Evolutionary conservation across 2,797 vertebrate genomes (phyloP), one percentile per base, ranked within the genome.

Genomic region (Philypnodon macrostomus): DNA sequence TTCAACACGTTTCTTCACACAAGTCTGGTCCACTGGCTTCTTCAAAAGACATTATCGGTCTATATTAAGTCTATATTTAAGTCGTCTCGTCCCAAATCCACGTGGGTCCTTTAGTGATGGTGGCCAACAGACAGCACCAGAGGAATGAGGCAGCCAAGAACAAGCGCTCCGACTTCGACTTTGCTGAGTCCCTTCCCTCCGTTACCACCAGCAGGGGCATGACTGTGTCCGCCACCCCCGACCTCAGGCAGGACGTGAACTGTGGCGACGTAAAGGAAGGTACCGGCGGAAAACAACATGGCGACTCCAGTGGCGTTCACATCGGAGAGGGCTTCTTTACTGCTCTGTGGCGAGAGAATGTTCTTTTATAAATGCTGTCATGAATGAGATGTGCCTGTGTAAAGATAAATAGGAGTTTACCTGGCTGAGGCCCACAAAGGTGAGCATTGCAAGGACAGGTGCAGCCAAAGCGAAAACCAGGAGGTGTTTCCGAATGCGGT

Each of bases 191-290:
- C 95, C 80, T 93, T 95, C 21, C 92, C 91, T 33, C 91, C 91
- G 8, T 77, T 67, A 2, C 88, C 72, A 31, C 89, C 75, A 0
- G 91, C 72, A 0, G 94, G 57, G 33, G 87, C 88, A 77, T 98
- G 96, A 85, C 94, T 96, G 85, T 98, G 95, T 11, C 89, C 93
- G 9, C 86, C 90, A 31, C 95, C 96, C 1, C 97, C 96, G 27
- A 98, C 97, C 86, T 99, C 97, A 0, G 97, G 97, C 23, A 99
- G 94, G 58, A 99, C 97, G 0, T 99, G 97, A 23, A 98, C 97
- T 1, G 97, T 99, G 75, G 97, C 97, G 65, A 99, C 97, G 2
- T 99, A 99, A 26, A 99, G 92, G 86, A 99, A 99, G 65, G 97
- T 99, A 54, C 97, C 97, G 0, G 97, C 97, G 19, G 97, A 99